Conservation (phyloP, 2,888 invertebrate genomes). For the Gastrophysa polygoni region DNA sequence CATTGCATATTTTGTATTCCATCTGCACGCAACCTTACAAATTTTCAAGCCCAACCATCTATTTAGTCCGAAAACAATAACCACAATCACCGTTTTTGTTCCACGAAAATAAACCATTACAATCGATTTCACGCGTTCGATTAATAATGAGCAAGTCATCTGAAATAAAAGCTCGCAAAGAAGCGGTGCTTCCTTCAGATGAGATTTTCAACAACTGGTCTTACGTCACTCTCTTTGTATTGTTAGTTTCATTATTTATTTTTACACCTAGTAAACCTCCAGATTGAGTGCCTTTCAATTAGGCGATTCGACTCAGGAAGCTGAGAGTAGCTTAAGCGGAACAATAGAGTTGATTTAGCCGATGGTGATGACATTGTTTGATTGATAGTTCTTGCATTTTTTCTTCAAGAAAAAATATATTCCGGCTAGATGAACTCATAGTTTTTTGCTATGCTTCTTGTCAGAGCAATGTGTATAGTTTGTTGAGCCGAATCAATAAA, state of each 20-base stretch:
- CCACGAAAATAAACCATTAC: slow-evolving; percentile 29
- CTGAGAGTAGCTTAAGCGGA: slow-evolving; percentile 23
- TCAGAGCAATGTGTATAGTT: no score
- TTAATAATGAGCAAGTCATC: slow-evolving; percentile 43
- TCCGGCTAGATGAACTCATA: background rate
- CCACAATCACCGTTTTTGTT: slow-evolving; percentile 10
- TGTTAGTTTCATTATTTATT: slow-evolving; percentile 31
- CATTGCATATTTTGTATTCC: no score
- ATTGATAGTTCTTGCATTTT: slow-evolving; percentile 12
- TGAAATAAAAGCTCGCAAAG: slow-evolving; percentile 40
- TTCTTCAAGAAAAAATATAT: background rate
- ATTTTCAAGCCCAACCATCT: background rate
- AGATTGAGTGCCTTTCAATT: slow-evolving; percentile 31
- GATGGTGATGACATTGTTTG: slow-evolving; percentile 25
- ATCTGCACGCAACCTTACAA: no score
- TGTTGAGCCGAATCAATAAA: no score
- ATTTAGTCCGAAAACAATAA: background rate
- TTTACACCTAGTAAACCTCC: slow-evolving; percentile 27
- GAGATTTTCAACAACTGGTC: slow-evolving; percentile 36
- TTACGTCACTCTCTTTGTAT: slow-evolving; percentile 36
- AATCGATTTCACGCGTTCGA: slow-evolving; percentile 34
- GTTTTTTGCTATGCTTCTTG: no score
- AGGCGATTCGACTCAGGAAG: slow-evolving; percentile 28
- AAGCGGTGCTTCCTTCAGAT: slow-evolving; percentile 13
- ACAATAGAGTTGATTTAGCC: slow-evolving; percentile 14